Base-by-base conservation (phyloP, 2,113 vertebrate species). In the Centropus bengalensis region DNA sequence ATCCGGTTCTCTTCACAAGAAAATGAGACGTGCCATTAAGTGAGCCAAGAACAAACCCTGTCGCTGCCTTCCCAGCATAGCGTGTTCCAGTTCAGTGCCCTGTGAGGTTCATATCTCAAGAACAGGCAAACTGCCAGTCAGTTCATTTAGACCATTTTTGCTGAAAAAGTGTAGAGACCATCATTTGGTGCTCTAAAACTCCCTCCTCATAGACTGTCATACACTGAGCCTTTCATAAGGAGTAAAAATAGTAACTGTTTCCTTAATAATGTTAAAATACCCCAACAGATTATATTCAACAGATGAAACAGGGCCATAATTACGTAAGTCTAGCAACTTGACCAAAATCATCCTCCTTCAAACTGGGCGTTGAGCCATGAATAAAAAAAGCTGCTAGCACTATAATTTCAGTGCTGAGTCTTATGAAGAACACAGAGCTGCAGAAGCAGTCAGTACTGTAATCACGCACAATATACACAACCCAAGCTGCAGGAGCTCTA, bases 211-310 rank as follows among this genome's bases (percentile, higher is more conserved):
- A 83, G 73, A 36, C 74, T 55, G 54, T 51, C 89, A 49, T 16
- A 70, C 28, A 58, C 33, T 6, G 56, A 84, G 91, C 58, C 91
- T 94, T 91, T 90, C 66, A 4, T 21, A 68, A 91, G 66, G 51
- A 90, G 88, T 79, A 96, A 96, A 97, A 95, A 96, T 90, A 97
- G 96, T 94, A 96, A 96, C 96, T 86, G 93, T 95, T 96, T 94
- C 95, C 93, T 95, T 45, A 96, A 96, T 96, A 94, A 95, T 4
- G 4, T 87, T 93, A 90, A 95, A 96, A 96, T 94, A 97, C 68
- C 66, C 77, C 36, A 83, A 83, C 82, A 83, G 86, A 97, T 93
- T 74, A 89, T 89, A 93, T 73, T 42, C 82, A 90, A 75, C 82
- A 95, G 88, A 97, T 86, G 88, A 95, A 96, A 84, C 54, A 5